A percentile compares a stretch with the other conserved stretches of the same genome.
These are phyloP conservation scores for Watsonalla cultraria DNA, from an alignment of 2,888 invertebrate species.

Conservation along the genomic window DNA sequence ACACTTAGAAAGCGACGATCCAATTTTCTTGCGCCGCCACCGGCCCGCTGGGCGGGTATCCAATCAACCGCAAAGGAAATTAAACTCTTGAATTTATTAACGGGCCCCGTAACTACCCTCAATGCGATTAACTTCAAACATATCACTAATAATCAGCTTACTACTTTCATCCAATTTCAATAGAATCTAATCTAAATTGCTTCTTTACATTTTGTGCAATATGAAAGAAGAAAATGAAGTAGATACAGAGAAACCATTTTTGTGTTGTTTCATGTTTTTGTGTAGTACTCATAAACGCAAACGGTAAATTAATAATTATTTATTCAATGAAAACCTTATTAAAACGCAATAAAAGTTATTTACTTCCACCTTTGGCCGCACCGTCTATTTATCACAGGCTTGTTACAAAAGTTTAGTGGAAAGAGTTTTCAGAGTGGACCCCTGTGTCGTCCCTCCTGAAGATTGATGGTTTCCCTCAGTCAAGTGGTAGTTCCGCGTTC, in stretches of 20 bases:
- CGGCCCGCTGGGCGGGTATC: conserved; percentile 25
- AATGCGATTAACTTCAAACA: neutral
- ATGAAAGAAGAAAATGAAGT: neutral
- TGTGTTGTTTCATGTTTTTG: too few relatives aligned
- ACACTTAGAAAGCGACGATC: conserved; percentile 26
- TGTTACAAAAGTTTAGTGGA: conserved; percentile 63
- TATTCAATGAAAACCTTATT: conserved; percentile 38
- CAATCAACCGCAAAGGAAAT: conserved; percentile 64
- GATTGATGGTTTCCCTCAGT: conserved; percentile 62
- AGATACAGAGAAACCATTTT: too few relatives aligned
- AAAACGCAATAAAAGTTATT: conserved; percentile 34
- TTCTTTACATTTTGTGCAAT: neutral
- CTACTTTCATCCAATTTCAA: neutral
- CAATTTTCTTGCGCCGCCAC: conserved; percentile 31
- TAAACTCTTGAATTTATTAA: conserved; percentile 63
- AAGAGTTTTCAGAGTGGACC: conserved; percentile 64
- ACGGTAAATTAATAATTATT: conserved; percentile 10
- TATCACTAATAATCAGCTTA: neutral
- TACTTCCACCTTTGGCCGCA: conserved; percentile 42
- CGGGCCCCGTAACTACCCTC: conserved; percentile 15
- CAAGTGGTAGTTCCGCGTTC: conserved; percentile 42
- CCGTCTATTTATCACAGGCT: conserved; percentile 61
- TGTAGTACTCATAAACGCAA: too few relatives aligned
- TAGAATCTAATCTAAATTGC: neutral
- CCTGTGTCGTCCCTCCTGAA: conserved; percentile 60